Conservation (phyloP, 2,888 invertebrate genomes). For the Oscheius onirici region DNA sequence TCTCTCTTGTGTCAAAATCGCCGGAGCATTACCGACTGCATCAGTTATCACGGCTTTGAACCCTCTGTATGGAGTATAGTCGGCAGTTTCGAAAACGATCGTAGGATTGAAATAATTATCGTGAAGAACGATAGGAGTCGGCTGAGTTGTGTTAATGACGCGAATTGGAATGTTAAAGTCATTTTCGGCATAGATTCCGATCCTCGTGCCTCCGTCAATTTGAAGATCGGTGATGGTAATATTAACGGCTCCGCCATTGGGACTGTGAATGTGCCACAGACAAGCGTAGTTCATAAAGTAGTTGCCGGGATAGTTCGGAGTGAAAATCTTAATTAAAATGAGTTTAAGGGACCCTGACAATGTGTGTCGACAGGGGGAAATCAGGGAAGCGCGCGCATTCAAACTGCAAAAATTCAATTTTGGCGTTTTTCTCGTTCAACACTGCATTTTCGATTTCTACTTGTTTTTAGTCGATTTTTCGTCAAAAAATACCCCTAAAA, state of each 20-base stretch:
- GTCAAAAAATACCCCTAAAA: too few relatives aligned
- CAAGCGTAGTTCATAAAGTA: neutral
- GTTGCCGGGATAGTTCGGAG: conserved; percentile 1
- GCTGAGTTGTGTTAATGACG: neutral
- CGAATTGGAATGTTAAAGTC: neutral
- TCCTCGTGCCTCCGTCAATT: neutral
- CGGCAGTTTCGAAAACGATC: conserved; percentile 13
- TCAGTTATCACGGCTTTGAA: conserved; percentile 1
- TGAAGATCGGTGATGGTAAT: conserved; percentile 1
- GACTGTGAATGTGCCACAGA: neutral
- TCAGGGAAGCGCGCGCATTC: too few relatives aligned
- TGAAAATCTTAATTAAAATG: conserved; percentile 5
- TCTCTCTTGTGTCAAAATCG: too few relatives aligned
- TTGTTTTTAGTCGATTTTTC: too few relatives aligned
- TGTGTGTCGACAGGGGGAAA: too few relatives aligned
- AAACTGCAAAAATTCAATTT: too few relatives aligned
- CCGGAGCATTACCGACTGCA: neutral
- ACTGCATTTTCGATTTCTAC: too few relatives aligned
- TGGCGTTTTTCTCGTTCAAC: too few relatives aligned
- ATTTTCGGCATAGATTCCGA: conserved; percentile 12
- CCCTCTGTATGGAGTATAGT: neutral
- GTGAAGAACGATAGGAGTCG: neutral
- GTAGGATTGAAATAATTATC: conserved; percentile 9
- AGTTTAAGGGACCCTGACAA: too few relatives aligned
- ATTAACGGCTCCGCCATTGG: neutral